Evolutionary conservation across 2,888 invertebrate genomes (phyloP).

Genomic region (Platerodrilus igneus): DNA sequence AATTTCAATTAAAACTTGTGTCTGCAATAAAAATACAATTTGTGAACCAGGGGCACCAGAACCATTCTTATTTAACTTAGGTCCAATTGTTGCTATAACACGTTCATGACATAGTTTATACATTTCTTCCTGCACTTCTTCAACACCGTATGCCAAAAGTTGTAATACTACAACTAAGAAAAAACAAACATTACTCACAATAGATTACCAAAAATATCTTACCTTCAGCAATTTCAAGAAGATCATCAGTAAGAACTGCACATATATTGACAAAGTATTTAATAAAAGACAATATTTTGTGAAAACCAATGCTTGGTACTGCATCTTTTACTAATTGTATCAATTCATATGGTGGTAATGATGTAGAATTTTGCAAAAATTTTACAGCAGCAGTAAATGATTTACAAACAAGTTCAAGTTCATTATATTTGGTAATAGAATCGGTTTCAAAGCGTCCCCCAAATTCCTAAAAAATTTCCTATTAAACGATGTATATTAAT

Average conservation of each 20-base stretch:
- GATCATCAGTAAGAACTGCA: slow-evolving; percentile 23
- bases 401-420: slow-evolving; percentile 45
- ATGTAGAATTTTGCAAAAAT: slow-evolving; percentile 44
- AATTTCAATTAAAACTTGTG: slow-evolving; percentile 59
- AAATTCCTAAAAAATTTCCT: slow-evolving; percentile 43
- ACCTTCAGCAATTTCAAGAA: slow-evolving; percentile 13
- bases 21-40: slow-evolving; percentile 54
- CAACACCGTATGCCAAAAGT: slow-evolving; percentile 55
- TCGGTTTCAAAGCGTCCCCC: slow-evolving; percentile 41
- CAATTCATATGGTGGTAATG: slow-evolving; percentile 39
- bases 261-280: slow-evolving; percentile 39
- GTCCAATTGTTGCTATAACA: slow-evolving; percentile 54
- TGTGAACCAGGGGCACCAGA: slow-evolving; percentile 47
- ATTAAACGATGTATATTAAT: background rate
- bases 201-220: background rate
- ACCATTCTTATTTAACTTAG: slow-evolving; percentile 42
- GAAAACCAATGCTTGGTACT: slow-evolving; percentile 56
- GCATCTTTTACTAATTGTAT: slow-evolving; percentile 52
- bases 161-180: no score
- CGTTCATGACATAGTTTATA: slow-evolving; percentile 54
- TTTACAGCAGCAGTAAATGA: slow-evolving; percentile 49
- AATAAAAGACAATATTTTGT: slow-evolving; percentile 54
- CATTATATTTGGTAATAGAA: slow-evolving; percentile 45
- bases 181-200: slow-evolving; percentile 16
- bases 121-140: slow-evolving; percentile 52